Evolutionary conservation across 1,140 invertebrate species (phyloP).

Genomic region (Copidosoma floridanum): DNA sequence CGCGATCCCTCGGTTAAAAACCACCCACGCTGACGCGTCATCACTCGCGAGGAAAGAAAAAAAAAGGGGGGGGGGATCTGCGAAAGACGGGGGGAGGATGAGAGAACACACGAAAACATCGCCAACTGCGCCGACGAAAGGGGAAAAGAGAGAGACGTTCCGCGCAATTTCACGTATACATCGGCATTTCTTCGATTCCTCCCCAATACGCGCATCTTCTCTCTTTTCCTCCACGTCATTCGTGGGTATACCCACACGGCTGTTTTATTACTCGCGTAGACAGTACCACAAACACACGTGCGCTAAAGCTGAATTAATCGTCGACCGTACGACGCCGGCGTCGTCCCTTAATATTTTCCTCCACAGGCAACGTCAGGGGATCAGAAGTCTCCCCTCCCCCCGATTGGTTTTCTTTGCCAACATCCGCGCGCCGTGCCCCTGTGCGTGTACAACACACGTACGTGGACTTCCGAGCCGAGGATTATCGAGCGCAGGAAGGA

Average conservation of each 20-base stretch:
- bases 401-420: conserved; percentile 25
- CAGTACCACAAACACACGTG: too few species aligned
- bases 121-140: background rate
- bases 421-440: background rate
- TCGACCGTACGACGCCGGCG: background rate
- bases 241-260: too few species aligned
- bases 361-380: background rate
- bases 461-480: background rate
- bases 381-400: background rate
- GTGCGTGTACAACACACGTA: too few species aligned
- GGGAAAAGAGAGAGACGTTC: conserved; percentile 12
- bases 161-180: conserved; percentile 25
- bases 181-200: conserved; percentile 14
- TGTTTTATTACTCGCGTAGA: too few species aligned
- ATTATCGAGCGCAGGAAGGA: conserved; percentile 17
- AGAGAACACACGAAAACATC: background rate
- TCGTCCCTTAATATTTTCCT: conserved; percentile 22
- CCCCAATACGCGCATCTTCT: too few species aligned
- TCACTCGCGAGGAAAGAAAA: conserved; percentile 2
- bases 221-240: background rate
- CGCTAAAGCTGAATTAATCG: conserved; percentile 20
- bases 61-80: background rate
- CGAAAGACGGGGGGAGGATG: background rate
- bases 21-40: conserved; percentile 1
- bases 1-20: conserved; percentile 16